phyloP scores from a whole-genome alignment of 2,113 vertebrate species.

The Bagarius yarrelli region DNA sequence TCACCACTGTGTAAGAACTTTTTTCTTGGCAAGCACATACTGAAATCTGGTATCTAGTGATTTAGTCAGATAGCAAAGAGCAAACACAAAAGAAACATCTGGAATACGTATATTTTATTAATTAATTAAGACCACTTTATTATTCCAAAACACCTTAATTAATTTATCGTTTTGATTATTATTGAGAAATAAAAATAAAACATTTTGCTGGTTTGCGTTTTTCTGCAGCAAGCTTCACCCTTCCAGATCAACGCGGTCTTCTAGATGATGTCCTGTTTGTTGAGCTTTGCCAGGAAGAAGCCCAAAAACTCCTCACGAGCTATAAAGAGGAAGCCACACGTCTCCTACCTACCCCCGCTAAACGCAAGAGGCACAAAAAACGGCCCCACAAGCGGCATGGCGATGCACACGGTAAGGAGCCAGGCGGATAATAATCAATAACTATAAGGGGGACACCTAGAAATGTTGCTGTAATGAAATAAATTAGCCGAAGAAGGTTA shows the following conservation, averaged over 20 bases:
- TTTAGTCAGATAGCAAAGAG: background rate
- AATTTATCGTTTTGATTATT: no score
- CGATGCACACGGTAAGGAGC: slow-evolving; percentile 25
- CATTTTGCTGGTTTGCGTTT: no score
- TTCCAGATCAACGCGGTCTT: slow-evolving; percentile 77
- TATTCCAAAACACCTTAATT: no score
- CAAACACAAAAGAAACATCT: background rate
- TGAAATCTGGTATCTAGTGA: no score
- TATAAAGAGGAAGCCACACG: slow-evolving; percentile 79
- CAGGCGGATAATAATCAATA: background rate
- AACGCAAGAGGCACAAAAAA: slow-evolving; percentile 72
- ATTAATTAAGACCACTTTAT: background rate
- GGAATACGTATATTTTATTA: background rate
- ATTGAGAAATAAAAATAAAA: no score
- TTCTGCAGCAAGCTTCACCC: slow-evolving; percentile 81
- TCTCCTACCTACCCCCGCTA: slow-evolving; percentile 75
- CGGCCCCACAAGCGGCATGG: slow-evolving; percentile 57
- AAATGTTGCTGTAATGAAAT: background rate
- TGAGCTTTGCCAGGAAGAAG: slow-evolving; percentile 76
- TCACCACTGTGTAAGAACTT: no score
- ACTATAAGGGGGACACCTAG: background rate
- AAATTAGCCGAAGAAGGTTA: no score
- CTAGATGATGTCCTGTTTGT: slow-evolving; percentile 80
- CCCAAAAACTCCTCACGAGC: slow-evolving; percentile 73
- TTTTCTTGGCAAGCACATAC: no score